Conservation (phyloP, 2,113 vertebrate genomes). For the Isurus oxyrinchus region DNA sequence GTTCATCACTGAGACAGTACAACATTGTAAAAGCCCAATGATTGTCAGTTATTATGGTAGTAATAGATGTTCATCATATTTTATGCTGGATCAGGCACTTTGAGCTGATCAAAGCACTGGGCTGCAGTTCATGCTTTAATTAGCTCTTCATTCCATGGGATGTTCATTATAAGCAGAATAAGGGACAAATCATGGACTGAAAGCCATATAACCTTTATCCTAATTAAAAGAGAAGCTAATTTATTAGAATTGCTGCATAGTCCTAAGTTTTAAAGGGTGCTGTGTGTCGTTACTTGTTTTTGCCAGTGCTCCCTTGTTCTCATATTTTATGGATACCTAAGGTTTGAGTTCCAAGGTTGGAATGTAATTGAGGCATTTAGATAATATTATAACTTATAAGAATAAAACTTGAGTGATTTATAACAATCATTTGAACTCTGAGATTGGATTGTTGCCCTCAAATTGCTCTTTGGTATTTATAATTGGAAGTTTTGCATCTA, state of each 20-base stretch:
- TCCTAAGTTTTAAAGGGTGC: background rate
- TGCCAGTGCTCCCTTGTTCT: background rate
- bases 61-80: background rate
- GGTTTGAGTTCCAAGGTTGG: background rate
- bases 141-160: background rate
- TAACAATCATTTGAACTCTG: conserved; percentile 13
- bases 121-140: background rate
- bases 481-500: background rate
- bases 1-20: background rate
- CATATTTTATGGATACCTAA: background rate
- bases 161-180: conserved; percentile 11
- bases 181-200: background rate
- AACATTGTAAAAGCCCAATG: background rate
- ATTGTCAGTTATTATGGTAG: background rate
- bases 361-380: background rate
- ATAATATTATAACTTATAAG: background rate
- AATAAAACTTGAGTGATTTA: background rate
- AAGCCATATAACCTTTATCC: conserved; percentile 1
- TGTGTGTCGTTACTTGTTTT: background rate
- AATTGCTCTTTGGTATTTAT: background rate
- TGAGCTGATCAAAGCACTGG: background rate
- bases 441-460: background rate
- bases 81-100: background rate
- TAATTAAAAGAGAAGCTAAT: conserved; percentile 3
- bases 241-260: background rate